phyloP scores from a whole-genome alignment of 2,888 invertebrate genomes.

The Tipula unca region DNA sequence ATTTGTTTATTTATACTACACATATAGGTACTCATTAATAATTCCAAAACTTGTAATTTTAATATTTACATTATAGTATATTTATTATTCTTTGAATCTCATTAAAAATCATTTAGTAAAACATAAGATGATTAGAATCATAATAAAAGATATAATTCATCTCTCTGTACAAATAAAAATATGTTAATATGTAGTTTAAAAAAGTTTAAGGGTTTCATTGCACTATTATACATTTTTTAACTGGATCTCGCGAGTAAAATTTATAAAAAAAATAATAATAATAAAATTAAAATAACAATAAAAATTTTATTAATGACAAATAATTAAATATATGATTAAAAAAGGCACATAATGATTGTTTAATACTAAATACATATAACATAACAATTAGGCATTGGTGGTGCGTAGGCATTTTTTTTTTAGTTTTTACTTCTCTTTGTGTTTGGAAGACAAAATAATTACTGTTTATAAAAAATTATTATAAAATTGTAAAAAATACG shows the following conservation, averaged over 20 bases:
- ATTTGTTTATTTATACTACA: not conserved
- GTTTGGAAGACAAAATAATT: not conserved
- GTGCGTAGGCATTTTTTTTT: not conserved
- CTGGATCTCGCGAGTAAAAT: not conserved
- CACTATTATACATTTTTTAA: not conserved
- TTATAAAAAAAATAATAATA: not conserved
- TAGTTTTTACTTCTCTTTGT: not conserved
- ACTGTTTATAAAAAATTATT: not conserved
- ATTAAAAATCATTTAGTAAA: not conserved
- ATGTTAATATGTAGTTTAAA: not conserved
- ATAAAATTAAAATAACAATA: not conserved
- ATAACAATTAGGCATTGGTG: not conserved
- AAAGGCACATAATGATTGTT: conserved; percentile 9
- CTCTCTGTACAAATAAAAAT: not conserved
- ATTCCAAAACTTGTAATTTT: not conserved
- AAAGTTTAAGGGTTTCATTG: not conserved
- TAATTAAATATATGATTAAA: not conserved
- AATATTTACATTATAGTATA: not conserved
- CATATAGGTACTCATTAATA: not conserved
- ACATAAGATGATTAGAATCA: not conserved
- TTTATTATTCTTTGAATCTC: not conserved
- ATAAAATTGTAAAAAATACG: not conserved
- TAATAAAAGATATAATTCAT: not conserved
- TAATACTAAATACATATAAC: not conserved
- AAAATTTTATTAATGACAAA: not conserved